Evolutionary conservation across 37 sponge, comb jelly and placozoan species (phyloP).

Genomic region (Halichondria panicea): DNA sequence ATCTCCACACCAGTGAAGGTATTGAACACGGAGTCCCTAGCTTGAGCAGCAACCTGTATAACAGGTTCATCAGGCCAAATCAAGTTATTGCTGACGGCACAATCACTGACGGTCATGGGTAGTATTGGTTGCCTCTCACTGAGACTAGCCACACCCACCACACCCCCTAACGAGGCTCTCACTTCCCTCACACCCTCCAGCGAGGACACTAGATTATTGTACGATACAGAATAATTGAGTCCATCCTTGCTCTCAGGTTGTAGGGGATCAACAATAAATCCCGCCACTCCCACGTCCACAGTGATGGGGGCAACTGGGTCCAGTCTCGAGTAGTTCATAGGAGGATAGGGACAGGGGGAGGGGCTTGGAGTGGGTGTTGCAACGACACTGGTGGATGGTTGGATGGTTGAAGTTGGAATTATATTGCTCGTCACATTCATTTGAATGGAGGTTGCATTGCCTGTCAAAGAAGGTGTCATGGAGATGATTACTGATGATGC

Average conservation of each 20-base stretch:
- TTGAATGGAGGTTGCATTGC: neutral
- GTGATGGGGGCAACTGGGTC: conserved; percentile 3
- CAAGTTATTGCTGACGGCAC: neutral
- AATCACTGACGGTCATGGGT: neutral
- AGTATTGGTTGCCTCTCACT: neutral
- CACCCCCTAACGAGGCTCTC: no score
- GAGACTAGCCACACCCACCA: no score
- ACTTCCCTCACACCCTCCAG: no score
- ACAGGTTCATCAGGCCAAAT: conserved; percentile 10
- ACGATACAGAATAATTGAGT: neutral
- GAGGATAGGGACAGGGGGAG: conserved; percentile 4
- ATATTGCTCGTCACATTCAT: neutral
- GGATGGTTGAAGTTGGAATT: neutral
- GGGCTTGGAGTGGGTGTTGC: conserved; percentile 6
- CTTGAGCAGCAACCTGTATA: conserved; percentile 24
- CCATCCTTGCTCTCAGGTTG: neutral
- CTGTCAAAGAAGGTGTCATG: neutral
- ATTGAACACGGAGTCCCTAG: conserved; percentile 13
- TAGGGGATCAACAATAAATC: neutral
- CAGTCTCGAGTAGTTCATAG: neutral
- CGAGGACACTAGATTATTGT: no score
- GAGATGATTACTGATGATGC: neutral
- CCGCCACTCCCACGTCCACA: conserved; percentile 4
- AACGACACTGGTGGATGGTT: neutral
- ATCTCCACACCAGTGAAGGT: neutral